Conservation (phyloP, 2,797 vertebrate species). For the Aldrovandia affinis region DNA sequence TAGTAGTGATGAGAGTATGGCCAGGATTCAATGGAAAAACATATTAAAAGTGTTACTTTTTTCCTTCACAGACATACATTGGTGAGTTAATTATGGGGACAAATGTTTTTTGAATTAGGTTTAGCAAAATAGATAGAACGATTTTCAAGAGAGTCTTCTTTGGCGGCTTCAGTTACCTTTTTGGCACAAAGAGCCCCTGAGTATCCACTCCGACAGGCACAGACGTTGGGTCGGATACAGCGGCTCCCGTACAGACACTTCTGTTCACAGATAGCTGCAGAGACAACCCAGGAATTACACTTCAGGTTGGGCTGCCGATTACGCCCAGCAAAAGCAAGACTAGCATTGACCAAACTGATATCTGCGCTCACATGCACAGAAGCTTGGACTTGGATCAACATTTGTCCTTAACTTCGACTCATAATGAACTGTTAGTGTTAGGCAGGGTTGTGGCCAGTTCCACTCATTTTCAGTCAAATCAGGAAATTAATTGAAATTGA, state of each 20-base stretch:
- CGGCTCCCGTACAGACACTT: conserved; percentile 69
- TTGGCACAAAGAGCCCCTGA: conserved; percentile 61
- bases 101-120: background rate
- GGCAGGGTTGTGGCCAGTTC: too few relatives aligned
- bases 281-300: background rate
- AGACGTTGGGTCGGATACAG: conserved; percentile 70
- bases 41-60: too few relatives aligned
- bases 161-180: conserved; percentile 55
- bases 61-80: too few relatives aligned
- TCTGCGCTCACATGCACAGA: background rate
- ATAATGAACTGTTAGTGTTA: background rate
- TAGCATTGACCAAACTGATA: background rate
- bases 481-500: too few relatives aligned
- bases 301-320: background rate
- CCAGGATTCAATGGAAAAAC: too few relatives aligned
- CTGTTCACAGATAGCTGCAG: conserved; percentile 68
- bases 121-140: too few relatives aligned
- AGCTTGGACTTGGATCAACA: background rate
- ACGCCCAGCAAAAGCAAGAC: background rate
- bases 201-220: conserved; percentile 67
- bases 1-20: too few relatives aligned
- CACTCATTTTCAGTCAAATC: too few relatives aligned
- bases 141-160: too few relatives aligned
- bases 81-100: too few relatives aligned
- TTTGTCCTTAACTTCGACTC: background rate